Base-by-base conservation (phyloP, 2,797 vertebrate genomes). In the Phataginus tetradactyla region DNA sequence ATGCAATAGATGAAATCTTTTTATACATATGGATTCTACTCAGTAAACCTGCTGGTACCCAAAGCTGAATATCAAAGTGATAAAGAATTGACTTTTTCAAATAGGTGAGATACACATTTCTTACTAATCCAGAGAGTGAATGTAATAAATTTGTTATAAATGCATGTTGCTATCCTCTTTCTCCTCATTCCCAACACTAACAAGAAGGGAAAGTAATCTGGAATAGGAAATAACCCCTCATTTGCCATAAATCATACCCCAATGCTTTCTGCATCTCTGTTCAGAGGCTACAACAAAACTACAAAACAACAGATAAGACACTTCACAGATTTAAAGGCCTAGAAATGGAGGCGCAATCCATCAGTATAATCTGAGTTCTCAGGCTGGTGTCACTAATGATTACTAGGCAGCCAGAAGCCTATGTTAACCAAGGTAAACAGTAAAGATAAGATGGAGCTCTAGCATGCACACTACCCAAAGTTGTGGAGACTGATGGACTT, bases 401-500 rank as follows among this genome's bases (percentile, higher is more conserved):
- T 79, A 87, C 14, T 20, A 88, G 55, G 61, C 7, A 72, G 45
- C 57, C 53, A 86, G 13, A 95, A 68, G 79, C 74, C 86, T 83
- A 51, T 89, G 90, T 57, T 81, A 59, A 95, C 25, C 57, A 90
- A 89, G 5, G 77, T 37, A 69, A 1, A 89, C n/a, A 90, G 49
- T 57, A 89, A 74, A 97, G 79, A 75, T 39, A 57, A 96, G 81
- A 84, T 14, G 71, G 61, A 96, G 66, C 75, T 68, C 87, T 57
- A 89, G 37, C 89, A 95, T 86, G 90, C 83, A 90, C 79, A 72
- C 68, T 89, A 88, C 42, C 90, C 96, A 34, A 55, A 66, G 86
- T 72, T 66, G 66, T 7, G 37, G 71, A 92, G 29, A 80, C 11
- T 39, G 69, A 95, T 18, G 78, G 85, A 85, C 45, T 8, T 81